Percentiles rank a stretch among this genome's conserved stretches.
phyloP scores from a whole-genome alignment of 1,140 invertebrate genomes.

The Drosophila rufa region DNA sequence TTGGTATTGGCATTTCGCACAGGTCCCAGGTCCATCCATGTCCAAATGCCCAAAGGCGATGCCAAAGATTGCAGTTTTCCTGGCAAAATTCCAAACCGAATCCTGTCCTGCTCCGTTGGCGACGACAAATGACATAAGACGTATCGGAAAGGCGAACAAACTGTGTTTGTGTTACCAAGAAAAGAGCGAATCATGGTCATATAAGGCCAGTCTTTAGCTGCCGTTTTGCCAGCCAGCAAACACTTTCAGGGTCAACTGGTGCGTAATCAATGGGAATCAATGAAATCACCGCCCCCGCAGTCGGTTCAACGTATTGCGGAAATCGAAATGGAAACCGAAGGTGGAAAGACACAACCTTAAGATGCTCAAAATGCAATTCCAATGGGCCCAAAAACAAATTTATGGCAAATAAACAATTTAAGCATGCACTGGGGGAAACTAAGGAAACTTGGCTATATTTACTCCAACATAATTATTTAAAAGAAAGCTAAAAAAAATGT shows the following conservation, averaged over 20 bases:
- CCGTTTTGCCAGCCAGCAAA: conserved; percentile 24
- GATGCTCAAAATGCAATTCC: conserved; percentile 45
- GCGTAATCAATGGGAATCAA: conserved; percentile 37
- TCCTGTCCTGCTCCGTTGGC: conserved; percentile 5
- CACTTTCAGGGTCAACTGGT: conserved; percentile 75
- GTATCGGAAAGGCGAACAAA: conserved; percentile 34
- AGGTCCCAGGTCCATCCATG: conserved; percentile 16
- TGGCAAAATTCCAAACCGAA: conserved; percentile 40
- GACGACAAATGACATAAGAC: conserved; percentile 71
- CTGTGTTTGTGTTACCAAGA: conserved; percentile 13
- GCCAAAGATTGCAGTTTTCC: conserved; percentile 35
- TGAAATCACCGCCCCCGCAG: conserved; percentile 37
- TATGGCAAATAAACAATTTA: conserved; percentile 52
- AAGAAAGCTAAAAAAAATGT: no score
- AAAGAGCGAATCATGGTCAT: conserved; percentile 70
- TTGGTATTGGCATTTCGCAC: conserved; percentile 59
- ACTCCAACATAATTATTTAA: not conserved
- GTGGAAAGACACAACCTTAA: conserved; percentile 18
- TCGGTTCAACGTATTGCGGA: conserved; percentile 54
- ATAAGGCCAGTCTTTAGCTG: conserved; percentile 59
- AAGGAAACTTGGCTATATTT: no score
- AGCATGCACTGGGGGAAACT: conserved; percentile 19
- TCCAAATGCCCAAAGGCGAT: conserved; percentile 24
- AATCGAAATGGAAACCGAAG: conserved; percentile 53
- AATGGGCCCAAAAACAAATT: conserved; percentile 54